A percentile compares a stretch with the other conserved stretches of the same genome.
phyloP scores from a whole-genome alignment of 1,140 invertebrate genomes.

The Adelges cooleyi region DNA sequence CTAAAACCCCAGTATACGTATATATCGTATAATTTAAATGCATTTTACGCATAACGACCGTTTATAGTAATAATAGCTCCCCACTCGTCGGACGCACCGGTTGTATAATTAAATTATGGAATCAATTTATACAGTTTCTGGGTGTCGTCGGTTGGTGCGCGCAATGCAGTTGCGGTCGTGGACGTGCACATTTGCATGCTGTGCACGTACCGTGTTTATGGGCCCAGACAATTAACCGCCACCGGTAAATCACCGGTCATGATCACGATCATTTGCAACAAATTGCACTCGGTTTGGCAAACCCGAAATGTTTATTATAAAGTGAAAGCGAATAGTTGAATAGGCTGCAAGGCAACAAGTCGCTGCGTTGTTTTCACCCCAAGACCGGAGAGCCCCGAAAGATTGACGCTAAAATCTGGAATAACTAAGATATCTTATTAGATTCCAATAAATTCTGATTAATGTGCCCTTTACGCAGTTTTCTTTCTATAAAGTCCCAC shows the following conservation, averaged over 20 bases:
- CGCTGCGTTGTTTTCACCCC: too few relatives aligned
- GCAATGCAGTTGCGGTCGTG: not conserved
- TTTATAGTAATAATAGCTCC: not conserved
- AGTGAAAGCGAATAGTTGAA: not conserved
- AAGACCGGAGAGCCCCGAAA: too few relatives aligned
- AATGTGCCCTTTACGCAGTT: too few relatives aligned
- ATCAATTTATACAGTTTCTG: not conserved
- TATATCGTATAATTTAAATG: not conserved
- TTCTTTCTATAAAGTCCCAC: too few relatives aligned
- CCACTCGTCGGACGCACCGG: not conserved
- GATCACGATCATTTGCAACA: constrained; percentile 5
- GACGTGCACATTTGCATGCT: constrained; percentile 6
- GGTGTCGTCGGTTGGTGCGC: not conserved
- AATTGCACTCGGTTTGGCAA: not conserved
- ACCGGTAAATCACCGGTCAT: constrained; percentile 1
- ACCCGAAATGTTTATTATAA: not conserved
- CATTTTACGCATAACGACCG: not conserved
- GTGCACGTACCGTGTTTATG: too few relatives aligned
- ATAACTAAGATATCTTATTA: too few relatives aligned
- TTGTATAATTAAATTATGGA: not conserved
- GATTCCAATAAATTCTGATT: too few relatives aligned
- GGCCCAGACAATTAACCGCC: not conserved
- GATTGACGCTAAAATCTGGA: too few relatives aligned
- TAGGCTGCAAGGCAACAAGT: constrained; percentile 4
- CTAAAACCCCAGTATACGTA: not conserved